These are phyloP conservation scores for Aegithalos caudatus DNA, from an alignment of 2,113 vertebrate species.

Conservation along the genomic window DNA sequence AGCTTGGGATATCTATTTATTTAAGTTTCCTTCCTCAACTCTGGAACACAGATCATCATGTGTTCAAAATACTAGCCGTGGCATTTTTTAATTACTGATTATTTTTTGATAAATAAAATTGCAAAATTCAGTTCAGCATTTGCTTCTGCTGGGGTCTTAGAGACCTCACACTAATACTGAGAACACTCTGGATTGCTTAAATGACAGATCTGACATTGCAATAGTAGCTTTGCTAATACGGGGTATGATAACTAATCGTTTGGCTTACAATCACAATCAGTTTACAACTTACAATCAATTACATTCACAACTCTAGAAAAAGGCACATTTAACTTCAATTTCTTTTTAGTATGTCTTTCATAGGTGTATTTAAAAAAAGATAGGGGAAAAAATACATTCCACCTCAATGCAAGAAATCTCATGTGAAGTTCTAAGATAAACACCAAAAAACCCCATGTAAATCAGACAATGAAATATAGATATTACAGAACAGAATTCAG, in stretches of 20 bases:
- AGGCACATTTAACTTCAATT: neutral
- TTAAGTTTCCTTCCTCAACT: neutral
- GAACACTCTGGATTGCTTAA: neutral
- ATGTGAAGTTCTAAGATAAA: neutral
- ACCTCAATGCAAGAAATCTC: neutral
- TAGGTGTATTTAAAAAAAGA: neutral
- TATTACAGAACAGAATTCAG: neutral
- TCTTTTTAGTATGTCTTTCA: neutral
- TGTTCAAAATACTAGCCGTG: neutral
- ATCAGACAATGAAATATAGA: neutral
- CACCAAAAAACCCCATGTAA: neutral
- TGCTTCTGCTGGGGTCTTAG: neutral
- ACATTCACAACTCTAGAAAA: neutral
- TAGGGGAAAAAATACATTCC: neutral
- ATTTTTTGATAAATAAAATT: neutral
- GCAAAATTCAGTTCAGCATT: neutral
- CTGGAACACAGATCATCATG: neutral
- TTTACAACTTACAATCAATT: too few relatives aligned
- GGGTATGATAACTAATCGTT: neutral
- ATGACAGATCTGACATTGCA: neutral
- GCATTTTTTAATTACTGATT: constrained; percentile 4
- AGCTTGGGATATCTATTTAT: neutral
- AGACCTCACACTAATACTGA: neutral
- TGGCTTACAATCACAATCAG: too few relatives aligned
- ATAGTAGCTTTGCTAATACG: neutral